Percentiles rank a stretch among this genome's conserved stretches.
phyloP scores from a whole-genome alignment of 1,140 invertebrate species.

The Ctenoplectra terminalis region DNA sequence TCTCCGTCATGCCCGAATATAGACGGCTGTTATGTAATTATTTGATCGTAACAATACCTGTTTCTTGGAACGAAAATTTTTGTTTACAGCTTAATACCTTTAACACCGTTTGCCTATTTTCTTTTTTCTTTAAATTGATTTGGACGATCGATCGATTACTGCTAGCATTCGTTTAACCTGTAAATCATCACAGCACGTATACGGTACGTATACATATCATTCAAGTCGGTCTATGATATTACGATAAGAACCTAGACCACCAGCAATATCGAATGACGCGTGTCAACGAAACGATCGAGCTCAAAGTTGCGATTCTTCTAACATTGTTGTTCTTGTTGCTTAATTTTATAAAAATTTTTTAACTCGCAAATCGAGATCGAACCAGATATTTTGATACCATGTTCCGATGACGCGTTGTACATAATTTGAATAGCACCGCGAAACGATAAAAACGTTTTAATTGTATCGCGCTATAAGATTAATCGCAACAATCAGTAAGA shows the following conservation, averaged over 20 bases:
- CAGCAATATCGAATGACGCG: not conserved
- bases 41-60: not conserved
- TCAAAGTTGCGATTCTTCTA: not conserved
- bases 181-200: not conserved
- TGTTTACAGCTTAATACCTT: not conserved
- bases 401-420: too few species aligned
- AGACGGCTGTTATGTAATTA: conserved; percentile 29
- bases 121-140: not conserved
- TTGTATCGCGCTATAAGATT: not conserved
- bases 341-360: not conserved
- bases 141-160: not conserved
- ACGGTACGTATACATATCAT: too few species aligned
- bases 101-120: not conserved
- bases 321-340: too few species aligned
- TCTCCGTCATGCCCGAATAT: conserved; percentile 17
- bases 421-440: too few species aligned
- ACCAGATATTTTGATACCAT: too few species aligned
- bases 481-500: not conserved
- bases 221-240: not conserved
- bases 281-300: not conserved
- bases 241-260: not conserved
- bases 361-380: too few species aligned
- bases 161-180: not conserved
- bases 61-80: not conserved
- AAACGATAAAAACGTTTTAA: too few species aligned